Evolutionary conservation across 1,140 invertebrate species (phyloP).

Genomic region (Latrodectus geometricus): DNA sequence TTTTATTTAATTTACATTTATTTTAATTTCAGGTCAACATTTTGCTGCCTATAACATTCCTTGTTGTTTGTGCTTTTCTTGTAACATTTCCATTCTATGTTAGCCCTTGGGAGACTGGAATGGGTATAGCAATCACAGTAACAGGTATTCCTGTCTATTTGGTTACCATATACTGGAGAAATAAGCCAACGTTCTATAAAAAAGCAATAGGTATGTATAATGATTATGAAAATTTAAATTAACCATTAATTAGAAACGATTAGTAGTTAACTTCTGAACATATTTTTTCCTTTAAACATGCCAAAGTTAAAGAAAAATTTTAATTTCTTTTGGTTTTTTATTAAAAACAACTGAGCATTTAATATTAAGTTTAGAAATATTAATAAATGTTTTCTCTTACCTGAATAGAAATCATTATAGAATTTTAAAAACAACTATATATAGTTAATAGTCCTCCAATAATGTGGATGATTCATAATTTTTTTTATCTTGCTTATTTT

Average conservation of each 20-base stretch:
- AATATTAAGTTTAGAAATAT: too few relatives aligned
- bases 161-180: slow-evolving; percentile 81
- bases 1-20: too few relatives aligned
- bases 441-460: too few relatives aligned
- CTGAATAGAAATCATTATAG: too few relatives aligned
- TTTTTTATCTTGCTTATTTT: too few relatives aligned
- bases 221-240: too few relatives aligned
- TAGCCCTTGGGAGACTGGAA: slow-evolving; percentile 76
- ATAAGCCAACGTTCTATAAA: slow-evolving; percentile 79
- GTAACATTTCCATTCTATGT: slow-evolving; percentile 82
- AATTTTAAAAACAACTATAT: too few relatives aligned
- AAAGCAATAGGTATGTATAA: slow-evolving; percentile 77
- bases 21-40: slow-evolving; percentile 75
- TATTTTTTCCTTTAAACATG: background rate
- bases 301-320: background rate
- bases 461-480: too few relatives aligned
- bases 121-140: slow-evolving; percentile 81
- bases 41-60: slow-evolving; percentile 83
- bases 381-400: too few relatives aligned
- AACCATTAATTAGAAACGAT: too few relatives aligned
- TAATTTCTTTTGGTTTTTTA: too few relatives aligned
- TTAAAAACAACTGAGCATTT: too few relatives aligned
- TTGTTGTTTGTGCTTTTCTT: slow-evolving; percentile 84
- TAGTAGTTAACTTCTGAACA: background rate
- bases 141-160: slow-evolving; percentile 90